Conservation (phyloP, 2,888 invertebrate genomes). For the Diogma glabrata region DNA sequence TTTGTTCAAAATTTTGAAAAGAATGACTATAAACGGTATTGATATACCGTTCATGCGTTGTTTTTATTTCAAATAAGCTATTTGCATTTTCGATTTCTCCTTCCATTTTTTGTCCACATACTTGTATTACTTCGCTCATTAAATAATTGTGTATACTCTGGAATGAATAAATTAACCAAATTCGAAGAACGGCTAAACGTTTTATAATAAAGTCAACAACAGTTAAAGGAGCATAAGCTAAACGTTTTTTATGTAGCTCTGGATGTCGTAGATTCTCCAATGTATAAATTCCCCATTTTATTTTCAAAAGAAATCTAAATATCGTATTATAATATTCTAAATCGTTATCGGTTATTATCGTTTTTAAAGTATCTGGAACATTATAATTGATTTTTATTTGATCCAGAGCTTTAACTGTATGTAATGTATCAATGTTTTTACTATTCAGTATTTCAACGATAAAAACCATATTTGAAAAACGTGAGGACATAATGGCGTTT, state of each 20-base stretch:
- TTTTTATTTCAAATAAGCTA: constrained; percentile 28
- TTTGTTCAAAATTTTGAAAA: constrained; percentile 18
- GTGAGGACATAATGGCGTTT: constrained; percentile 35
- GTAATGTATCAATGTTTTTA: constrained; percentile 23
- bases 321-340: constrained; percentile 32
- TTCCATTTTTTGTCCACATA: constrained; percentile 29
- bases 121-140: constrained; percentile 39
- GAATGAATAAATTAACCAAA: constrained; percentile 43
- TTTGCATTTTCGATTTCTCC: constrained; percentile 24
- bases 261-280: constrained; percentile 38
- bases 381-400: constrained; percentile 27
- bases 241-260: constrained; percentile 21
- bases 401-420: constrained; percentile 28
- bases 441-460: constrained; percentile 25
- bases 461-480: constrained; percentile 32
- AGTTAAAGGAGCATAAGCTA: constrained; percentile 26
- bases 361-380: constrained; percentile 25
- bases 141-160: constrained; percentile 42
- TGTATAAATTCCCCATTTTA: constrained; percentile 43
- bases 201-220: constrained; percentile 31
- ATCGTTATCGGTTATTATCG: constrained; percentile 26
- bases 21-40: constrained; percentile 28
- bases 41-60: constrained; percentile 31
- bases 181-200: constrained; percentile 40
- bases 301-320: constrained; percentile 41